Base-by-base conservation (phyloP, 2,888 invertebrate genomes). In the Sinotaia quadrata region DNA sequence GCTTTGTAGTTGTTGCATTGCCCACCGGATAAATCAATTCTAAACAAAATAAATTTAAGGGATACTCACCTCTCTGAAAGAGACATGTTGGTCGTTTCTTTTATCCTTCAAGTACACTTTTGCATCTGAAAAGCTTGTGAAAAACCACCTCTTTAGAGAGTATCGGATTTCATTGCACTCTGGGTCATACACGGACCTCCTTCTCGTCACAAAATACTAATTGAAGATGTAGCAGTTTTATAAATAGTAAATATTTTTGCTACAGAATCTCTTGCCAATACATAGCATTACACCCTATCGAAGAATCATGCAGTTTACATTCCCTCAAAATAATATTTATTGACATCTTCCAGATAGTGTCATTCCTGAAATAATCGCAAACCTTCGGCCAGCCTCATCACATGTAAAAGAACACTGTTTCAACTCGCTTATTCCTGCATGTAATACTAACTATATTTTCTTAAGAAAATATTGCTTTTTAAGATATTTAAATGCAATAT, bases 331-430 rank as follows among this genome's bases (percentile, higher is more conserved):
- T 34, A 49, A 61, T 12, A 44, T 8, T n/a, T 44, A 54, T 65
- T 33, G 56, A 24, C 27, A 65, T 65, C 65, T 29, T 41, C 41
- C 54, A 65, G 41, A 56, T 56, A 21, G 56, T 44, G 56, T 65
- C 65, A 65, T 65, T 44, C 65, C 65, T 44, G 37, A n/a, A 65
- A 56, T 65, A 56, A 65, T 65, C 65, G 65, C 56, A 41, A 31
- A 44, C 41, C 56, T 47, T 65, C 41, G 33, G 29, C 47, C 65
- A 56, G 47, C 65, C 65, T 65, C 36, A 41, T 65, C 27, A 56
- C 65, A 44, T n/a, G 56, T 52, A n/a, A n/a, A n/a, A n/a, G n/a
- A n/a, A n/a, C n/a, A n/a, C n/a, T n/a, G n/a, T n/a, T n/a, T n/a
- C n/a, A n/a, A n/a, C n/a, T n/a, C n/a, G n/a, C n/a, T n/a, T n/a